Percentiles rank a stretch among this genome's conserved stretches.
Evolutionary conservation across 2,113 vertebrate genomes (phyloP).

Genomic region (Pyxicephalus adspersus): DNA sequence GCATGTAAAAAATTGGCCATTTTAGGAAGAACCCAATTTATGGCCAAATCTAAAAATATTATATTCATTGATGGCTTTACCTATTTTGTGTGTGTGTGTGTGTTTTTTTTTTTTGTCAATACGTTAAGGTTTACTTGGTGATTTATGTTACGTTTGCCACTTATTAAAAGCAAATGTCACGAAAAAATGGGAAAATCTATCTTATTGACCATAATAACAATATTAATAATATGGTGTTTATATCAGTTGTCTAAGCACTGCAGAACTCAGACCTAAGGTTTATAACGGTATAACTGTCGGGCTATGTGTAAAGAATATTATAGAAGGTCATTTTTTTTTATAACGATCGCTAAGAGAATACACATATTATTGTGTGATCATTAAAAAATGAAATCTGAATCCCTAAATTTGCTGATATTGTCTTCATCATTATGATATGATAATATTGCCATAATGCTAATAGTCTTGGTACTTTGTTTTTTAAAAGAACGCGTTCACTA

Average conservation of each 20-base stretch:
- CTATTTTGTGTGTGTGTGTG: not conserved
- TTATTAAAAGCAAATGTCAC: constrained; percentile 45
- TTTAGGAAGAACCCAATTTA: not conserved
- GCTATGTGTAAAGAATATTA: too few species aligned
- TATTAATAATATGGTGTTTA: constrained; percentile 27
- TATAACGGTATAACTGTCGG: too few species aligned
- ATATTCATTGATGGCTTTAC: constrained; percentile 12
- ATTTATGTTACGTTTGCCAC: constrained; percentile 7
- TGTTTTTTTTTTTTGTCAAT: constrained; percentile 3
- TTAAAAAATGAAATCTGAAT: too few species aligned
- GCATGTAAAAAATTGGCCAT: not conserved
- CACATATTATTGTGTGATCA: too few species aligned
- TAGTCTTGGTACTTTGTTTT: too few species aligned
- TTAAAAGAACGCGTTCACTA: too few species aligned
- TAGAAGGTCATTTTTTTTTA: too few species aligned
- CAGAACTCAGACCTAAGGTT: not conserved
- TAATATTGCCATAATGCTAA: too few species aligned
- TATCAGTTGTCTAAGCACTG: not conserved
- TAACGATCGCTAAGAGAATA: too few species aligned
- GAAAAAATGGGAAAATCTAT: constrained; percentile 39
- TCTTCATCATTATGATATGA: too few species aligned
- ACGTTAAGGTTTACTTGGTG: constrained; percentile 4
- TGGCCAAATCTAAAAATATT: constrained; percentile 6
- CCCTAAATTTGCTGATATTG: too few species aligned
- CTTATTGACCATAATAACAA: constrained; percentile 17